A percentile compares a stretch with the other conserved stretches of the same genome.
phyloP scores from a whole-genome alignment of 2,888 invertebrate species.

The Osmoderma eremita region DNA sequence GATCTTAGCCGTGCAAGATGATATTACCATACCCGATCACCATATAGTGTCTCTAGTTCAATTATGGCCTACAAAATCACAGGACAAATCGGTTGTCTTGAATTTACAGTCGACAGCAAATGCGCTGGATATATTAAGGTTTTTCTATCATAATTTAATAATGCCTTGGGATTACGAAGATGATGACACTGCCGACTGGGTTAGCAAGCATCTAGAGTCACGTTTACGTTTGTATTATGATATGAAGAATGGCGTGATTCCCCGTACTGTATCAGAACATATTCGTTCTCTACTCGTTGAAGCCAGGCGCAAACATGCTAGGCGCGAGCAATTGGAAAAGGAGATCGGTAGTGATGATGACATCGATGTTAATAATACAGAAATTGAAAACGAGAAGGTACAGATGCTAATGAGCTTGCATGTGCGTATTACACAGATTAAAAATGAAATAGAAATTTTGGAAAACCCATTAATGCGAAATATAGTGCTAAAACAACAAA shows the following conservation, averaged over 20 bases:
- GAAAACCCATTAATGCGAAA: conserved; percentile 70
- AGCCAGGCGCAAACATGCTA: conserved; percentile 66
- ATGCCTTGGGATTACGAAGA: conserved; percentile 79
- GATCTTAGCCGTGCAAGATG: conserved; percentile 72
- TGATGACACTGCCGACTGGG: conserved; percentile 70
- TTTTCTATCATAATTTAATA: conserved; percentile 74
- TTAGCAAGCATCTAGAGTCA: conserved; percentile 66
- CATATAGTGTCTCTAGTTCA: conserved; percentile 71
- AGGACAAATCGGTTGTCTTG: conserved; percentile 67
- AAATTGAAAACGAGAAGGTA: conserved; percentile 55
- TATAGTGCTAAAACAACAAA: conserved; percentile 58
- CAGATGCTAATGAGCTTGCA: conserved; percentile 68
- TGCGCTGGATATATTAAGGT: conserved; percentile 73
- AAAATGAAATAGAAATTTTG: conserved; percentile 69
- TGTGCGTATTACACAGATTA: conserved; percentile 68
- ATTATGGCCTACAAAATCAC: conserved; percentile 73
- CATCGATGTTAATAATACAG: conserved; percentile 58
- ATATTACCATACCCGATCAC: conserved; percentile 69
- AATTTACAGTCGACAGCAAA: conserved; percentile 71
- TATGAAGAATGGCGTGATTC: conserved; percentile 66
- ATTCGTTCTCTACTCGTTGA: conserved; percentile 67
- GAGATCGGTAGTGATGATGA: conserved; percentile 61
- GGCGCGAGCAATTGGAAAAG: conserved; percentile 63
- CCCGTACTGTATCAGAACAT: conserved; percentile 65
- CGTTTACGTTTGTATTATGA: conserved; percentile 70